Evolutionary conservation across 2,113 vertebrate genomes (phyloP), one percentile per base, ranked within the genome.

Genomic region (Malurus alboscapulatus): DNA sequence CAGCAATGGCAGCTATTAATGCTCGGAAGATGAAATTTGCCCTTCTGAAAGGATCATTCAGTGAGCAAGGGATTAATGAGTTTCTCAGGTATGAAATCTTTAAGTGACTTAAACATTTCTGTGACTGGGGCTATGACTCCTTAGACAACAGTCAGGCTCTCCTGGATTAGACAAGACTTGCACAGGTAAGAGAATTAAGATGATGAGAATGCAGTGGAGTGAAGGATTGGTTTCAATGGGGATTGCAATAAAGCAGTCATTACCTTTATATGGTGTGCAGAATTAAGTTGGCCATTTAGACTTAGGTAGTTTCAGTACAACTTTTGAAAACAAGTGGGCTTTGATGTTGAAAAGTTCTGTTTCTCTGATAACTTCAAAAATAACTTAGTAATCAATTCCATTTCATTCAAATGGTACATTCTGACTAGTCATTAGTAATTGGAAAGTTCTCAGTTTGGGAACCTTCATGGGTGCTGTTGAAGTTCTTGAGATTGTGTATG

Each of bases 1-100:
- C 99, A 2, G 99, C 99, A 81, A 99, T 99, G 99, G 99, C 99
- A 5, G 99, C 99, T 84, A 96, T 99, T 78, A 99, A 99, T 63
- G 96, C 98, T 7, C 98, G 99, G 87, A 99, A 99, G 96, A 99
- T 99, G 99, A 99, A 99, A 50, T 99, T 99, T 72, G 98, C 99
- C 27, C 98, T 99, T 55, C 98, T 99, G 34, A 99, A 97, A 77
- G 99, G 99, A 34, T 99, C 99, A 5, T 99, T 99, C 97, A 99
- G 99, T 57, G 99, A 99, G 58, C 98, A 98, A 65, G 98, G 98
- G 58, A 98, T 98, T 84, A 98, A 98, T 40, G 98, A 98, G 73
- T 98, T 98, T 95, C 97, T 98, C 87, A 97, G 98, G 98, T 98
- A 95, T 79, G 48, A 73, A 61, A 29, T 67, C 25, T 77, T 59